phyloP scores from a whole-genome alignment of 2,888 invertebrate genomes.

The Drosophila rubida region DNA sequence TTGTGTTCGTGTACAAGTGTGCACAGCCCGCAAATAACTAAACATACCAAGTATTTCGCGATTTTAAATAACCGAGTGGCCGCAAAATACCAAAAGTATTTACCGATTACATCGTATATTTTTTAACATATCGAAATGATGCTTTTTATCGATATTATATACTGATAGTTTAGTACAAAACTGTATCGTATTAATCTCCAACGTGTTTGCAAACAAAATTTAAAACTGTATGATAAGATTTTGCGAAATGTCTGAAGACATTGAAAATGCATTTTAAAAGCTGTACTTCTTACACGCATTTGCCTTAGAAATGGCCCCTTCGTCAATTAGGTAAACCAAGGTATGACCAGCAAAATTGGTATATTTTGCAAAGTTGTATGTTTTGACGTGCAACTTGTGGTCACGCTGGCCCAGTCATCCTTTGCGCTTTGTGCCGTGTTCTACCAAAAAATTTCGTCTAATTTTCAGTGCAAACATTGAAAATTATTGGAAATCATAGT shows the following conservation, averaged over 20 bases:
- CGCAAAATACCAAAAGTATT: slow-evolving; percentile 2
- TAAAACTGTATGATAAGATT: background rate
- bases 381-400: background rate
- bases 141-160: slow-evolving; percentile 30
- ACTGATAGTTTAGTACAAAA: background rate
- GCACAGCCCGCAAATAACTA: slow-evolving; percentile 53
- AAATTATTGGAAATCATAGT: slow-evolving; percentile 54
- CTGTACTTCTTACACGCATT: too few species aligned
- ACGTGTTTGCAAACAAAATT: background rate
- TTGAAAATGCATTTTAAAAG: too few species aligned
- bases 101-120: background rate
- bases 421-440: slow-evolving; percentile 51
- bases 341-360: background rate
- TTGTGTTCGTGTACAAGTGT: slow-evolving; percentile 71
- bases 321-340: background rate
- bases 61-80: background rate
- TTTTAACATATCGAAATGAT: background rate
- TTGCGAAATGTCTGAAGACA: background rate
- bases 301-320: too few species aligned
- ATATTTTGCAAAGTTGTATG: background rate
- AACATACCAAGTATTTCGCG: slow-evolving; percentile 25
- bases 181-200: background rate
- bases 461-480: slow-evolving; percentile 48
- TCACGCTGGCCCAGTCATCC: slow-evolving; percentile 38
- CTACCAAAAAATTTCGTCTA: slow-evolving; percentile 34